phyloP scores from a whole-genome alignment of 30 jellyfish, hydroid and myxozoan genomes.

The Aurelia sp. region DNA sequence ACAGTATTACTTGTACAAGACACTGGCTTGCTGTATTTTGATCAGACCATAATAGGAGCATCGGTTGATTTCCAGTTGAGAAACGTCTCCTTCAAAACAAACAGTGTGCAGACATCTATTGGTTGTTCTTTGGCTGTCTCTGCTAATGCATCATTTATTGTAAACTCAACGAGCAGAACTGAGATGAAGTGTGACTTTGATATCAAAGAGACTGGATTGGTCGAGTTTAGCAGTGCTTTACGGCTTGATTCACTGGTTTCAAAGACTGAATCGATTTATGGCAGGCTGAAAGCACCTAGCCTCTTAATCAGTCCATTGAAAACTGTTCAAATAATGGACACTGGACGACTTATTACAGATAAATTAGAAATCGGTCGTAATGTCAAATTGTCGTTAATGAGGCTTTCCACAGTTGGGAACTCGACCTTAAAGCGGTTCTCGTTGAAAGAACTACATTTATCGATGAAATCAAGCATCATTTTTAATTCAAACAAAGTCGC shows the following conservation, averaged over 20 bases:
- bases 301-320: conserved; percentile 6
- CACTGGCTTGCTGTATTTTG: conserved; percentile 7
- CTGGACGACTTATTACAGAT: conserved; percentile 15
- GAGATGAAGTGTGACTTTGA: conserved; percentile 17
- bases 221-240: conserved; percentile 2
- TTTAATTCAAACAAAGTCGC: conserved; percentile 7
- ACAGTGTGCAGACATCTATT: conserved; percentile 1
- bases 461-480: conserved; percentile 14
- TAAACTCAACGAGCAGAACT: conserved; percentile 23
- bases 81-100: conserved; percentile 14
- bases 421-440: background rate
- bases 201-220: conserved; percentile 17
- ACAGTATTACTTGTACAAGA: conserved; percentile 4
- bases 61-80: conserved; percentile 7
- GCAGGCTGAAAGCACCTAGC: conserved; percentile 21
- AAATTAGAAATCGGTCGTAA: conserved; percentile 24
- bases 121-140: conserved; percentile 38
- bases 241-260: conserved; percentile 2
- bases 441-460: conserved; percentile 17
- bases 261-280: conserved; percentile 10
- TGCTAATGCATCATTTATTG: conserved; percentile 17
- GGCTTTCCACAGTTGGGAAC: conserved; percentile 23
- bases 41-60: conserved; percentile 20
- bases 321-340: background rate
- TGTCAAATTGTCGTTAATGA: conserved; percentile 6